Percentiles rank a stretch among this genome's conserved stretches.
Evolutionary conservation across 2,113 vertebrate genomes (phyloP).

Genomic region (Riparia riparia): DNA sequence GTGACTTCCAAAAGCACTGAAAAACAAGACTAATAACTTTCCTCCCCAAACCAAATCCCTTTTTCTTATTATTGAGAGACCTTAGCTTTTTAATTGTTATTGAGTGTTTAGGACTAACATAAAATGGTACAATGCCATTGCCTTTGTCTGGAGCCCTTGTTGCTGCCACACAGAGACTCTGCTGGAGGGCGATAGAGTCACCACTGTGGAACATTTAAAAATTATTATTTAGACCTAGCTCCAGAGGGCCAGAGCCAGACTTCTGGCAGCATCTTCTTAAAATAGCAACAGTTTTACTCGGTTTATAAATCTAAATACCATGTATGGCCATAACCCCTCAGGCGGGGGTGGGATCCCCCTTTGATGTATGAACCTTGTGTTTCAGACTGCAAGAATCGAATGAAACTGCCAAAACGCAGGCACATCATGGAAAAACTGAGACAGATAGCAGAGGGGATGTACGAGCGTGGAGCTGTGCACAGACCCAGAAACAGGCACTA

Average conservation of each 20-base stretch:
- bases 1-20: too few species aligned
- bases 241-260: neutral
- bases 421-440: conserved; percentile 27
- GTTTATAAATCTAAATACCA: conserved; percentile 51
- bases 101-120: neutral
- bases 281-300: neutral
- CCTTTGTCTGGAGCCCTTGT: neutral
- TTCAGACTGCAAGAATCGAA: neutral
- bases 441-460: neutral
- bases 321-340: conserved; percentile 24
- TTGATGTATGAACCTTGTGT: neutral
- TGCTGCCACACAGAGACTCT: neutral
- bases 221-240: neutral
- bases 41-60: neutral
- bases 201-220: neutral
- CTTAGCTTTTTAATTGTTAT: neutral
- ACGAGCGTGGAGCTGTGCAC: rapidly evolving
- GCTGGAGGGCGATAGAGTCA: neutral
- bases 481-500: neutral
- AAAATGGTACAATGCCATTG: neutral
- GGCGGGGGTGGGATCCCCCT: neutral
- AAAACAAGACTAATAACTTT: too few species aligned
- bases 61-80: neutral
- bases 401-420: neutral
- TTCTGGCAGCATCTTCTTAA: conserved; percentile 46